Conservation (phyloP, 1,140 invertebrate genomes). For the Sycophila sp. region DNA sequence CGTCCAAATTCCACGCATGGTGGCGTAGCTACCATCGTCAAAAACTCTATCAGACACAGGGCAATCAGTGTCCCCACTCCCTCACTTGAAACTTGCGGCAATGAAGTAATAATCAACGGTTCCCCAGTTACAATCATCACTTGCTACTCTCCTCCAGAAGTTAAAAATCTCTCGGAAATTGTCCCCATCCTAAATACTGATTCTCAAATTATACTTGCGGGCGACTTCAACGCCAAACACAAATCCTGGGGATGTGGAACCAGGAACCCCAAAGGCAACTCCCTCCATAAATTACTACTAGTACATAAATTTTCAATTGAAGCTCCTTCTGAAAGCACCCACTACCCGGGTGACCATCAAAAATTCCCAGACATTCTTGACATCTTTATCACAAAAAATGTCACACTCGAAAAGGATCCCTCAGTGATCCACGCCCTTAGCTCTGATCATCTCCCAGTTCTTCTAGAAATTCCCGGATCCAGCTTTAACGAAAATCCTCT, state of each 20-base stretch:
- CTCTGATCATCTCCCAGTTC: constrained; percentile 22
- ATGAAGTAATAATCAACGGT: background rate
- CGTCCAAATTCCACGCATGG: background rate
- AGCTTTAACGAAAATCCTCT: no score
- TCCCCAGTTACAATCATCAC: background rate
- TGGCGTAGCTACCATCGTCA: background rate
- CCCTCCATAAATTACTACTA: background rate
- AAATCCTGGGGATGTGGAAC: background rate
- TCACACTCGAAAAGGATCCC: background rate
- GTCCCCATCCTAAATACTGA: no score
- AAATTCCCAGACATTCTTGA: constrained; percentile 17
- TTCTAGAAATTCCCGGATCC: background rate
- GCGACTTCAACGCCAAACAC: background rate
- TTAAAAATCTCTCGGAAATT: no score
- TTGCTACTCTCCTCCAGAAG: background rate
- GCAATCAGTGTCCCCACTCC: constrained; percentile 15
- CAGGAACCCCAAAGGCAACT: no score
- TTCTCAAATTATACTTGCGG: no score
- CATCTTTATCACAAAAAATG: constrained; percentile 23
- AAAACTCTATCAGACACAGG: constrained; percentile 4
- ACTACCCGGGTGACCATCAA: background rate
- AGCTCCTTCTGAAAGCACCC: background rate
- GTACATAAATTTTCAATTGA: background rate
- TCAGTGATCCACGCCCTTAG: background rate
- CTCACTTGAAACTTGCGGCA: background rate